Conservation (phyloP, 2,888 invertebrate species). For the Resseliella maxima region DNA sequence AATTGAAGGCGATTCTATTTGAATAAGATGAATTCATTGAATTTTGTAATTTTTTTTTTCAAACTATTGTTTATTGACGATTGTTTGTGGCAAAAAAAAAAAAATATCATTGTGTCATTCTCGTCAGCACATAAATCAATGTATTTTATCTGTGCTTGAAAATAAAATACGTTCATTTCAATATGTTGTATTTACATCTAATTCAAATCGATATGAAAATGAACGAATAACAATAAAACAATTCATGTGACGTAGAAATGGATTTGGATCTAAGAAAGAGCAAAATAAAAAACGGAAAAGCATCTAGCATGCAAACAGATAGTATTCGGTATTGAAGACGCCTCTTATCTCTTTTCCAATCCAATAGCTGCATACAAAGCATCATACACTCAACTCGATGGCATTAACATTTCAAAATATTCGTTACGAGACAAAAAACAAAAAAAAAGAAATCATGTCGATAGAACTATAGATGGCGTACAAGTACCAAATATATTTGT, state of each 20-base stretch:
- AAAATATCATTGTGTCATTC: neutral
- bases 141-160: neutral
- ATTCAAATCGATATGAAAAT: neutral
- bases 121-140: neutral
- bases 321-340: neutral
- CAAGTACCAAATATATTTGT: too few species aligned
- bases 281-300: neutral
- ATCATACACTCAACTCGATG: neutral
- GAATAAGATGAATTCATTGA: neutral
- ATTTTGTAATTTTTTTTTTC: neutral
- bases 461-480: too few species aligned
- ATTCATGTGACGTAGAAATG: neutral
- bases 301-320: neutral
- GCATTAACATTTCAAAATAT: too few species aligned
- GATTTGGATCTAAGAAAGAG: neutral
- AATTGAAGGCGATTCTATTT: neutral
- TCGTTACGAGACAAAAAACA: too few species aligned
- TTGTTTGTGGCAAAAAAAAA: neutral
- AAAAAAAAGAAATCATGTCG: too few species aligned
- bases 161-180: neutral
- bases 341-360: constrained; percentile 4
- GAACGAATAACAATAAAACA: neutral
- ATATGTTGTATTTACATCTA: neutral
- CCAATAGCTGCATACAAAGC: neutral
- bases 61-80: neutral